These are phyloP conservation scores for Pelobates fuscus DNA, from an alignment of 2,113 vertebrate species.

Conservation along the genomic window DNA sequence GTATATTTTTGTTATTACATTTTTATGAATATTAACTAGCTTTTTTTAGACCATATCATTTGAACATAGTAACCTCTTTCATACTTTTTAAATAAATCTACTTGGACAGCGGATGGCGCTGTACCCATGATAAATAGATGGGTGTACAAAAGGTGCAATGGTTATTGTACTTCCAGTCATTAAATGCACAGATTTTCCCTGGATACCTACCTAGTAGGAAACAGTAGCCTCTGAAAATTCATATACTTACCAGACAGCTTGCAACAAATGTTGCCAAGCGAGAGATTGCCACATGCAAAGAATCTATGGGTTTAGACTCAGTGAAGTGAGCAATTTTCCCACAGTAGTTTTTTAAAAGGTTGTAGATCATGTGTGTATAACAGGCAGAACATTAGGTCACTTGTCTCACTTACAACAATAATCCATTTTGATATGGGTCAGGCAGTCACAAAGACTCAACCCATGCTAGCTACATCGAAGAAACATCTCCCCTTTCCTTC, in stretches of 20 bases:
- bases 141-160: slow-evolving; percentile 55
- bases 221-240: slow-evolving; percentile 77
- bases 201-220: slow-evolving; percentile 78
- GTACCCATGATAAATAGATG: slow-evolving; percentile 47
- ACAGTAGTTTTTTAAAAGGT: slow-evolving; percentile 86
- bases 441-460: slow-evolving; percentile 77
- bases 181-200: slow-evolving; percentile 62
- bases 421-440: slow-evolving; percentile 86
- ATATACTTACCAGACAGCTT: slow-evolving; percentile 63
- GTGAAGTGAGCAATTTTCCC: slow-evolving; percentile 80
- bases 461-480: slow-evolving; percentile 77
- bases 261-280: slow-evolving; percentile 84
- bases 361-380: slow-evolving; percentile 84
- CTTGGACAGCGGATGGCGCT: slow-evolving; percentile 56
- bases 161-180: neutral
- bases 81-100: too few relatives aligned
- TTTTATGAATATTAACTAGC: too few relatives aligned
- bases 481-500: slow-evolving; percentile 77
- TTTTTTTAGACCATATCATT: too few relatives aligned
- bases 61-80: too few relatives aligned
- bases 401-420: slow-evolving; percentile 88
- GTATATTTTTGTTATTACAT: too few relatives aligned
- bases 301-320: slow-evolving; percentile 71
- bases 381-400: slow-evolving; percentile 83
- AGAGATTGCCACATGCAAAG: slow-evolving; percentile 78